phyloP scores from a whole-genome alignment of 2,888 invertebrate species.

The Chouioia cunea region DNA sequence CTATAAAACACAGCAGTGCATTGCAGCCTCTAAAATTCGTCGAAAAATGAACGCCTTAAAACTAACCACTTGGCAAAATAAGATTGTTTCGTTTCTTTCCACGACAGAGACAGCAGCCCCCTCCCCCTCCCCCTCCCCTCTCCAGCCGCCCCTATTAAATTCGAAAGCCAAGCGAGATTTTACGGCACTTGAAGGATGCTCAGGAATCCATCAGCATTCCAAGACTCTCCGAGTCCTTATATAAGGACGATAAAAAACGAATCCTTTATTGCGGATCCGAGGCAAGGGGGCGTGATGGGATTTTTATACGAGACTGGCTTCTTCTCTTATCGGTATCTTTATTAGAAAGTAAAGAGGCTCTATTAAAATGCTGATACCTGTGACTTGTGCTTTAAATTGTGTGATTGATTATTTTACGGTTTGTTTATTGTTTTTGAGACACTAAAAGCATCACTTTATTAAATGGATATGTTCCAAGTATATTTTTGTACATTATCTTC shows the following conservation, averaged over 20 bases:
- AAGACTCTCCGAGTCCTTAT: slow-evolving; percentile 45
- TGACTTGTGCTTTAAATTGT: slow-evolving; percentile 4
- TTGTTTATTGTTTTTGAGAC: slow-evolving; percentile 10
- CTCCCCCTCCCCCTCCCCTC: neutral
- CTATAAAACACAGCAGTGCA: too few relatives aligned
- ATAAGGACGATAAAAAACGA: slow-evolving; percentile 46
- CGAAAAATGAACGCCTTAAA: too few relatives aligned
- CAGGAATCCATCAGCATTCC: slow-evolving; percentile 50
- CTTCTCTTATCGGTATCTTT: slow-evolving; percentile 37
- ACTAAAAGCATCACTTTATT: too few relatives aligned
- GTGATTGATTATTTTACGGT: slow-evolving; percentile 15
- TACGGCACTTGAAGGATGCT: slow-evolving; percentile 45
- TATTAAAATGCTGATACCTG: slow-evolving; percentile 39
- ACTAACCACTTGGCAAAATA: slow-evolving; percentile 19
- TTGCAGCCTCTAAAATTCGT: too few relatives aligned
- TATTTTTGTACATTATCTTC: too few relatives aligned
- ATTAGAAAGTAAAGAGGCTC: slow-evolving; percentile 43
- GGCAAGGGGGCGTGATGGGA: slow-evolving; percentile 36
- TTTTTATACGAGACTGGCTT: slow-evolving; percentile 43
- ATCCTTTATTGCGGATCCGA: slow-evolving; percentile 45
- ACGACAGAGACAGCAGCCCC: neutral
- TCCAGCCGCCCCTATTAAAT: slow-evolving; percentile 36
- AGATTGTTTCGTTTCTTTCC: slow-evolving; percentile 39
- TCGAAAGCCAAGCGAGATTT: slow-evolving; percentile 35
- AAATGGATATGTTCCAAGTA: too few relatives aligned